These are phyloP conservation scores for Aldabrachelys gigantea DNA, from an alignment of 2,113 vertebrate species.

Conservation along the genomic window DNA sequence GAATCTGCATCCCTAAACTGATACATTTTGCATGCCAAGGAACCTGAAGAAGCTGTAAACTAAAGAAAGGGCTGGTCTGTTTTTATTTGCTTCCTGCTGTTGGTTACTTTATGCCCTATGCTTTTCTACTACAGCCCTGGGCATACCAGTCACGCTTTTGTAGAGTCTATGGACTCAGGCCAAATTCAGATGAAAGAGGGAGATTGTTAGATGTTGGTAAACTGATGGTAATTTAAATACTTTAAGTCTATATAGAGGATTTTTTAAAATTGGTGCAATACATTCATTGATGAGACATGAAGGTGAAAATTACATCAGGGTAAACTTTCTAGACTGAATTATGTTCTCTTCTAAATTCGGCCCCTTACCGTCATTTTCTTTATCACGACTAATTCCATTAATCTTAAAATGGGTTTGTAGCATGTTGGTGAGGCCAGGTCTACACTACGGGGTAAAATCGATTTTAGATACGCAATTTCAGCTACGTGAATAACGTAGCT, in stretches of 20 bases:
- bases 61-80: accelerated
- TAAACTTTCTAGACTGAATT: background rate
- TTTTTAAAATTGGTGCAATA: background rate
- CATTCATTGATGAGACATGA: background rate
- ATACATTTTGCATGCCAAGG: background rate
- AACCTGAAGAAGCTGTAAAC: background rate
- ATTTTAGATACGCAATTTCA: too few relatives aligned
- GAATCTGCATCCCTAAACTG: background rate
- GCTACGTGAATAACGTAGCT: too few relatives aligned
- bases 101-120: background rate
- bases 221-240: background rate
- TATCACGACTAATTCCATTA: background rate
- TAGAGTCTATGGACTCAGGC: background rate
- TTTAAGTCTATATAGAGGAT: background rate
- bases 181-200: background rate
- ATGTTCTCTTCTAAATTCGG: background rate
- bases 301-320: background rate
- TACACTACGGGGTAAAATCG: too few relatives aligned
- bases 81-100: background rate
- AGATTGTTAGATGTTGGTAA: too few relatives aligned
- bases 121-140: background rate
- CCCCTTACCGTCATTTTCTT: background rate
- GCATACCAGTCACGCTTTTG: background rate
- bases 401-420: background rate
- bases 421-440: background rate